phyloP scores from a whole-genome alignment of 2,797 vertebrate species.

The Pelodytes ibericus region DNA sequence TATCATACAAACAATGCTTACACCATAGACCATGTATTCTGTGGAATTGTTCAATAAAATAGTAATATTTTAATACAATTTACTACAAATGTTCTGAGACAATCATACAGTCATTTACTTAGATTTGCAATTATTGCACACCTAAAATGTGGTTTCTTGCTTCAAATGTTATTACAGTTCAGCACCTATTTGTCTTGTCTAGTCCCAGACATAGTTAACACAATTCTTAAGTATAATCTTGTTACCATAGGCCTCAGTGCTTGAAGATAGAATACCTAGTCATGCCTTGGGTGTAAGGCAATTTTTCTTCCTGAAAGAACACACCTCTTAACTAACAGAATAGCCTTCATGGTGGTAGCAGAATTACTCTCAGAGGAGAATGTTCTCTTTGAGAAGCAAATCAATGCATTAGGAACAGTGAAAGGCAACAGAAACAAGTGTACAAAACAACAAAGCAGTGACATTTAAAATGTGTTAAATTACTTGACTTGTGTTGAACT shows the following conservation, averaged over 20 bases:
- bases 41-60: too few relatives aligned
- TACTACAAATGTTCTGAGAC: neutral
- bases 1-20: too few relatives aligned
- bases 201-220: slow-evolving; percentile 55
- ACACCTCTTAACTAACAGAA: slow-evolving; percentile 58
- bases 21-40: too few relatives aligned
- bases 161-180: slow-evolving; percentile 46
- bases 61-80: too few relatives aligned
- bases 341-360: slow-evolving; percentile 46
- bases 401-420: slow-evolving; percentile 42
- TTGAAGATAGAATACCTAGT: slow-evolving; percentile 58
- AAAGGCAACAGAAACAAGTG: slow-evolving; percentile 8
- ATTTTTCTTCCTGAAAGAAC: slow-evolving; percentile 61
- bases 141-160: slow-evolving; percentile 17
- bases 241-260: slow-evolving; percentile 53
- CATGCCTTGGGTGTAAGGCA: slow-evolving; percentile 51
- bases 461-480: slow-evolving; percentile 34
- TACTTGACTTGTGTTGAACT: slow-evolving; percentile 10
- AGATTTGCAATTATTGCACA: slow-evolving; percentile 23
- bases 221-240: slow-evolving; percentile 59
- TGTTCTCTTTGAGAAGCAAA: slow-evolving; percentile 53
- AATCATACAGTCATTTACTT: slow-evolving; percentile 28
- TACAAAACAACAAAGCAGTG: neutral
- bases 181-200: slow-evolving; percentile 55
- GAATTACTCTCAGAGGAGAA: slow-evolving; percentile 58